Conservation (phyloP, 2,888 invertebrate genomes). For the Morpho deidamia region DNA sequence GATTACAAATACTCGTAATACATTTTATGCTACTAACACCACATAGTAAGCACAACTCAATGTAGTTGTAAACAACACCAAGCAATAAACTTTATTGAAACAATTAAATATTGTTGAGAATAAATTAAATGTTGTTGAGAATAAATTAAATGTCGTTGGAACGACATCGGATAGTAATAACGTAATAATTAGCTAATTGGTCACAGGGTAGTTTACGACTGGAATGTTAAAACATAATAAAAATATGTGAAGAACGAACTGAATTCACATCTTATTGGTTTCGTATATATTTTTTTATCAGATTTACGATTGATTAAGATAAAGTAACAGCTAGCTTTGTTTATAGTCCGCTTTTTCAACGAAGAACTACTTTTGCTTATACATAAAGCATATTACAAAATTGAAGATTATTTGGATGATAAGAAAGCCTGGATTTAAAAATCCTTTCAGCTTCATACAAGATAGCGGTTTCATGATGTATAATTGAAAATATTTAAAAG, state of each 20-base stretch:
- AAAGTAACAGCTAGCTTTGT: too few relatives aligned
- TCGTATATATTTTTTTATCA: neutral
- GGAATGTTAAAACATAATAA: conserved; percentile 56
- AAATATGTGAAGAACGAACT: neutral
- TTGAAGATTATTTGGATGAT: too few relatives aligned
- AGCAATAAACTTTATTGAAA: conserved; percentile 5
- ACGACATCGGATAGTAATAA: conserved; percentile 5
- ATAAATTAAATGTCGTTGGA: conserved; percentile 18
- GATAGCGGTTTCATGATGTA: too few relatives aligned
- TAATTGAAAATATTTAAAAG: too few relatives aligned
- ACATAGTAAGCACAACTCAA: neutral
- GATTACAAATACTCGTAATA: too few relatives aligned
- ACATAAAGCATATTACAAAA: too few relatives aligned
- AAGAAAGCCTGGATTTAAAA: too few relatives aligned
- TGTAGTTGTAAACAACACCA: conserved; percentile 2
- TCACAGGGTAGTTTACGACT: conserved; percentile 65
- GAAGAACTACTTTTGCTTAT: too few relatives aligned
- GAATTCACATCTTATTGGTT: neutral
- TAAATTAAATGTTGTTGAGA: conserved; percentile 10
- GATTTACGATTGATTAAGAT: too few relatives aligned
- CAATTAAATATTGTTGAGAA: conserved; percentile 10
- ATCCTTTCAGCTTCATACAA: too few relatives aligned
- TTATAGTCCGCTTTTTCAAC: too few relatives aligned
- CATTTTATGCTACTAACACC: too few relatives aligned
- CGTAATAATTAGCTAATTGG: conserved; percentile 61